Conservation (phyloP, 2,888 invertebrate species). For the Ellobium chinense region DNA sequence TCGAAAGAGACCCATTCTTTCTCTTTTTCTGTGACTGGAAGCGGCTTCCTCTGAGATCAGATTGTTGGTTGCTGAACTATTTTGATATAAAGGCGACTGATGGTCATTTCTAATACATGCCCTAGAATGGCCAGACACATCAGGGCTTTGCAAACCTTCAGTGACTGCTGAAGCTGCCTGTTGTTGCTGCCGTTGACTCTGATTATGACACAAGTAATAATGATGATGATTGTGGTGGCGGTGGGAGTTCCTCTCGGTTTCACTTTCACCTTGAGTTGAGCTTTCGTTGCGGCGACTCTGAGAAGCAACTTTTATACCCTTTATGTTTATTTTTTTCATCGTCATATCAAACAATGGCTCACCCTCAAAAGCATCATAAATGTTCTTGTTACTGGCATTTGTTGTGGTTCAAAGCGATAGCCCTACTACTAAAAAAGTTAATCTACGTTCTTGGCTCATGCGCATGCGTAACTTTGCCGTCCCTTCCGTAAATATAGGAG, state of each 20-base stretch:
- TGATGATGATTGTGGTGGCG: slow-evolving; percentile 10
- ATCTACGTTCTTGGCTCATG: slow-evolving; percentile 31
- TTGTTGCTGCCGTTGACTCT: neutral
- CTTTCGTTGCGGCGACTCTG: slow-evolving; percentile 45
- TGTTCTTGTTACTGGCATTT: neutral
- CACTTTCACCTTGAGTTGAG: slow-evolving; percentile 43
- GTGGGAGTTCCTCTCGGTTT: neutral
- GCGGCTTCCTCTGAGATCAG: slow-evolving; percentile 30
- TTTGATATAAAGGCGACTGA: slow-evolving; percentile 14
- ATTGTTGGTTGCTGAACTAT: slow-evolving; percentile 17
- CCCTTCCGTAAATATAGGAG: slow-evolving; percentile 18
- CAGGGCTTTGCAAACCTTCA: slow-evolving; percentile 18
- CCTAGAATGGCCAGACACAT: neutral
- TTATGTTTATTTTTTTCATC: slow-evolving; percentile 68
- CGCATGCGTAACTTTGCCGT: slow-evolving; percentile 31
- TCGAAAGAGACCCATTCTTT: slow-evolving; percentile 66
- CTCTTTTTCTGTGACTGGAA: slow-evolving; percentile 53
- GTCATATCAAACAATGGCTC: slow-evolving; percentile 47
- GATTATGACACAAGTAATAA: neutral
- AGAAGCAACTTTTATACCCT: slow-evolving; percentile 60
- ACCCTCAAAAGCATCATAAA: slow-evolving; percentile 39
- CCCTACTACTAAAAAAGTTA: neutral
- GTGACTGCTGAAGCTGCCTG: neutral
- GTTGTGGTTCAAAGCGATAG: slow-evolving; percentile 4
- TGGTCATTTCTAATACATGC: slow-evolving; percentile 19